These are phyloP conservation scores for Ectemnius lituratus DNA, from an alignment of 2,888 invertebrate species.

Conservation along the genomic window DNA sequence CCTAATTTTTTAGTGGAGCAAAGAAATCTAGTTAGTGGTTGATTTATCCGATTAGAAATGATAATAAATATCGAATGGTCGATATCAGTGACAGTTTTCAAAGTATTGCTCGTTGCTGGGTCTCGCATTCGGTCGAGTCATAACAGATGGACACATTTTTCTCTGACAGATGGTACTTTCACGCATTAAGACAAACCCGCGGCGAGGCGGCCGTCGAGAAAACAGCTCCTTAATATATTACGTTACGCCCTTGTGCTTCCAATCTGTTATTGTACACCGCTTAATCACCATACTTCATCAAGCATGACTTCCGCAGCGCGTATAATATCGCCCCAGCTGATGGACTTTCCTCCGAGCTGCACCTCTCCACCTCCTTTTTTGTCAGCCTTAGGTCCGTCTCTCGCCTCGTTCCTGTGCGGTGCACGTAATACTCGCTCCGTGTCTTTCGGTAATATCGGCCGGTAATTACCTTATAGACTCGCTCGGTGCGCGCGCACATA, in stretches of 20 bases:
- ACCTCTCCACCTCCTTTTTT: constrained; percentile 12
- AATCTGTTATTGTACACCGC: constrained; percentile 57
- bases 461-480: constrained; percentile 41
- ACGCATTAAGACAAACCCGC: constrained; percentile 54
- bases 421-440: constrained; percentile 23
- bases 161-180: constrained; percentile 58
- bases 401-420: neutral
- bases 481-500: constrained; percentile 15
- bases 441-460: constrained; percentile 41
- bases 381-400: neutral
- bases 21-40: too few species aligned
- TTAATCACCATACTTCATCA: constrained; percentile 61
- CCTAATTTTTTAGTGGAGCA: too few species aligned
- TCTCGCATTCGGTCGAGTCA: constrained; percentile 25
- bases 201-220: constrained; percentile 41
- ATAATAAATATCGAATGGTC: constrained; percentile 3
- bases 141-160: constrained; percentile 54
- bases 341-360: constrained; percentile 42
- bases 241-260: constrained; percentile 53
- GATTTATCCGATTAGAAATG: too few species aligned
- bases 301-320: constrained; percentile 53
- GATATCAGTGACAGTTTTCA: constrained; percentile 17
- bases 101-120: constrained; percentile 1
- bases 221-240: constrained; percentile 57
- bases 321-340: constrained; percentile 44